phyloP scores from a whole-genome alignment of 2,797 vertebrate species.

The Urosaurus nigricauda region DNA sequence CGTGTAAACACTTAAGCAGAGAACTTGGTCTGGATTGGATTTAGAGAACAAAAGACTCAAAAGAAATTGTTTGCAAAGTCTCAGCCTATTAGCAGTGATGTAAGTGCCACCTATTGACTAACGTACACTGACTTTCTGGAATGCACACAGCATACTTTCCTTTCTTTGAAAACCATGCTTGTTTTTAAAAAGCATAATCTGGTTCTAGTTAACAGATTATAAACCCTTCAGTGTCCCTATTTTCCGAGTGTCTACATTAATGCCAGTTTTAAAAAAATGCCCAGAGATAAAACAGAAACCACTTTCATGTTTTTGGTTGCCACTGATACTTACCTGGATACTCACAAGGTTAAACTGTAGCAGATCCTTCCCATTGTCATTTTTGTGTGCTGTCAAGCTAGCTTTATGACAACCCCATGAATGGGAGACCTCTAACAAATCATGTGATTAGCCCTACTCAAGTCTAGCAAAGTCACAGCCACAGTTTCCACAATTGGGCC shows the following conservation, averaged over 20 bases:
- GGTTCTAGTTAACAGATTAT: not conserved
- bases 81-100: slow-evolving; percentile 3
- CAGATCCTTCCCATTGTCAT: not conserved
- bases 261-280: not conserved
- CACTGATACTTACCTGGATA: not conserved
- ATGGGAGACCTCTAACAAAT: no score
- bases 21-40: not conserved
- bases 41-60: slow-evolving; percentile 12
- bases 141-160: slow-evolving; percentile 14
- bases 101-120: slow-evolving; percentile 1
- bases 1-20: not conserved
- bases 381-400: no score
- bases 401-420: no score
- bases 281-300: not conserved
- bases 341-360: slow-evolving; percentile 1
- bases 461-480: no score
- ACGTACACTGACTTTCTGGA: not conserved
- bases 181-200: slow-evolving; percentile 13
- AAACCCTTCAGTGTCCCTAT: not conserved
- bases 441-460: no score
- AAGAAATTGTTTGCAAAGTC: slow-evolving; percentile 13
- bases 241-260: slow-evolving; percentile 11
- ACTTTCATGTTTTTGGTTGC: not conserved
- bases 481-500: no score
- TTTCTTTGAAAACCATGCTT: slow-evolving; percentile 26